Evolutionary conservation across 2,888 invertebrate species (phyloP).

Genomic region (Nudaria mundana): DNA sequence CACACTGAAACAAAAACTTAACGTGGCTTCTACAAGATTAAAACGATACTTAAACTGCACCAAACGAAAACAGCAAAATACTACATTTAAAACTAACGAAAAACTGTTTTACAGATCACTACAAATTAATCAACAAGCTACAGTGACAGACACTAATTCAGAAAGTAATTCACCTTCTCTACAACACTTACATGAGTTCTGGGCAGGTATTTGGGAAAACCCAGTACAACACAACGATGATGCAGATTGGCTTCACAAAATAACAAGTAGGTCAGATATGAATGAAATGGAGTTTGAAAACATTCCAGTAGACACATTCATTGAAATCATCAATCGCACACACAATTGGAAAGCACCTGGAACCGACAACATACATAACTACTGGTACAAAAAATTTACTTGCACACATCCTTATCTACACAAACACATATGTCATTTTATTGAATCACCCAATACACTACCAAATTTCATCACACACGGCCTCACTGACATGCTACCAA

Average conservation of each 20-base stretch:
- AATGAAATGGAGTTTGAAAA: neutral
- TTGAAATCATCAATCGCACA: neutral
- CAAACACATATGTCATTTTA: neutral
- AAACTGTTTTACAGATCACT: neutral
- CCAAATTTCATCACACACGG: neutral
- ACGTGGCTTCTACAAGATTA: too few relatives aligned
- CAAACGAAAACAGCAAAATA: neutral
- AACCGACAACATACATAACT: neutral
- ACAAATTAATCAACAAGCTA: neutral
- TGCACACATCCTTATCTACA: neutral
- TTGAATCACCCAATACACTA: too few relatives aligned
- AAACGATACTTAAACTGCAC: neutral
- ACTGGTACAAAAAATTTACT: neutral
- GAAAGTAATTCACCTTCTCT: neutral
- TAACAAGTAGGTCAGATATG: neutral
- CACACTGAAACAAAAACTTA: neutral
- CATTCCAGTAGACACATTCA: neutral
- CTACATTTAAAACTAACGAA: slow-evolving; percentile 1
- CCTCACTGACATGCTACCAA: neutral
- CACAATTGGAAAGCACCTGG: neutral
- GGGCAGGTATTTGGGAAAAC: neutral
- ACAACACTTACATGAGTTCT: neutral
- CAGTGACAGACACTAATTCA: neutral
- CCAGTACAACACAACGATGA: neutral
- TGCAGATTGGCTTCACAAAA: neutral